These are phyloP conservation scores for Mus spretus DNA, from an alignment of 2,797 vertebrate genomes.

Conservation along the genomic window DNA sequence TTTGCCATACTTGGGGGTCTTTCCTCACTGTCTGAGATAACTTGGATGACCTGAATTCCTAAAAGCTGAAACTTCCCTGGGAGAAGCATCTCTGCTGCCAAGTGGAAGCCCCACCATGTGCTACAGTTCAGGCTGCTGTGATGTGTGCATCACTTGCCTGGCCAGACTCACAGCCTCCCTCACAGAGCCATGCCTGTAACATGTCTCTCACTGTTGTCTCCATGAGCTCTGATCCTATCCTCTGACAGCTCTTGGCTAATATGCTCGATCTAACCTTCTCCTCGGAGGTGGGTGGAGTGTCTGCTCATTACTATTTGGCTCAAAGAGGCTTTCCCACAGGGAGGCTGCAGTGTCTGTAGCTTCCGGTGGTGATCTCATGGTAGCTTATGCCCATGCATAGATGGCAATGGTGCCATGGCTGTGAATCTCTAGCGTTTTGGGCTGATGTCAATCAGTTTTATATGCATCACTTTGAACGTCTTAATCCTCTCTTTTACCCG, in stretches of 20 bases:
- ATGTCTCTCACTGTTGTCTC: background rate
- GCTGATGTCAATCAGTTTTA: background rate
- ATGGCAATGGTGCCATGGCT: background rate
- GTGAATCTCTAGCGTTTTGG: background rate
- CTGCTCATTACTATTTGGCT: background rate
- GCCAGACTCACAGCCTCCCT: no score
- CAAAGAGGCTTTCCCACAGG: background rate
- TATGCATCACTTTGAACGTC: background rate
- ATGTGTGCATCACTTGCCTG: background rate
- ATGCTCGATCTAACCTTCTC: background rate
- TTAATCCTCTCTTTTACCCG: background rate
- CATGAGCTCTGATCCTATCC: background rate
- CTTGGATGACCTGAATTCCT: background rate
- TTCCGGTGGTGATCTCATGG: background rate
- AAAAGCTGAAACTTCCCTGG: background rate
- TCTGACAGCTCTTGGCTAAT: background rate
- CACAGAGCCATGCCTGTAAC: background rate
- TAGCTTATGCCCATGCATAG: background rate
- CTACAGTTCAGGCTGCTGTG: background rate
- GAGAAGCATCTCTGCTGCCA: background rate
- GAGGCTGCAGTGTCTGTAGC: no score
- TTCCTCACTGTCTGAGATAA: background rate
- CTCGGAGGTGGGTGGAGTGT: background rate
- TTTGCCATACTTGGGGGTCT: background rate
- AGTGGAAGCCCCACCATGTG: background rate